Evolutionary conservation across 1,140 invertebrate genomes (phyloP).

Genomic region (Hormaphis cornu): DNA sequence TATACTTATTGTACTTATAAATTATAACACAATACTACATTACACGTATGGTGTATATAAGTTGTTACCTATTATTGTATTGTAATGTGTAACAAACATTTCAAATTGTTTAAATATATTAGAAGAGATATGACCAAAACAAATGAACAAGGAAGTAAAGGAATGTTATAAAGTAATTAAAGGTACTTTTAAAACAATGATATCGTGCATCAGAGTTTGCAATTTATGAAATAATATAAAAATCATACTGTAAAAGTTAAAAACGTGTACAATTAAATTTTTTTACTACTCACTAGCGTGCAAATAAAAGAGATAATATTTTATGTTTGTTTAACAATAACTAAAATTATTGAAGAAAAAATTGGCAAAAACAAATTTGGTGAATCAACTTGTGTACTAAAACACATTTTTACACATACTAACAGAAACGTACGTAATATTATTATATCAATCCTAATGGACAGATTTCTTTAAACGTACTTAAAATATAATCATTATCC

Average conservation of each 20-base stretch:
- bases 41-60: too few relatives aligned
- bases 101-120: too few relatives aligned
- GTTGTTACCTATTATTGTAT: too few relatives aligned
- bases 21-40: too few relatives aligned
- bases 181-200: too few relatives aligned
- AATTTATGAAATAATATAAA: not conserved
- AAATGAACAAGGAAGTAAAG: not conserved
- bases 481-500: conserved; percentile 1
- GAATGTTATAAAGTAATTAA: too few relatives aligned
- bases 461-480: not conserved
- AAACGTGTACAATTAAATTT: not conserved
- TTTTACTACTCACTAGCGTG: too few relatives aligned
- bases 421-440: not conserved
- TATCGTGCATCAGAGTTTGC: not conserved
- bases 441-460: not conserved
- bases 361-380: not conserved
- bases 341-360: not conserved
- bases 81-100: too few relatives aligned
- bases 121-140: not conserved
- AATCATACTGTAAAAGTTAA: not conserved
- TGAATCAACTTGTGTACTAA: not conserved
- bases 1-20: too few relatives aligned
- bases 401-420: not conserved
- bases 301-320: too few relatives aligned
- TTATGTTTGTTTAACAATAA: not conserved